Base-by-base conservation (phyloP, 2,113 vertebrate species). In the Urocolius indicus region DNA sequence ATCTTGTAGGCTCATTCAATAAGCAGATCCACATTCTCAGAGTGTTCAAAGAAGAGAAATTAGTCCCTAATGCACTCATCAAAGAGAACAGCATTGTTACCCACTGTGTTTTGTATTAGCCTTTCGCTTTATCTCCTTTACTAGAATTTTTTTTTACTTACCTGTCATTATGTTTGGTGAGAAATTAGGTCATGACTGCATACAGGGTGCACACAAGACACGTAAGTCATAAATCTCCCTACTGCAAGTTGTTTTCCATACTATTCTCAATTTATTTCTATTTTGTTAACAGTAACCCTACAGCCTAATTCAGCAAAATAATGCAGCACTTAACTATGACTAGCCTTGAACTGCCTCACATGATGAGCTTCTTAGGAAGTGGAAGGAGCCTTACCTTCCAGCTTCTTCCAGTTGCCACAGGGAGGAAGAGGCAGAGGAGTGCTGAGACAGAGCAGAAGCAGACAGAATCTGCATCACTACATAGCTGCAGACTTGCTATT, bases 191-290 rank as follows among this genome's bases (percentile, higher is more conserved):
- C 49, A 24, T 82, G 74, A n/a, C 46, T 45, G 51, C 43, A 87
- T 80, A 90, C 76, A 68, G n/a, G 36, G 45, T 63, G 30, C 45
- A 32, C 51, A 57, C 30, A 85, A 84, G 85, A 63, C 54, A 49
- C 57, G 23, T 45, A 74, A 92, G 61, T 67, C 49, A 83, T 77
- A 94, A 92, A 76, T 51, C 58, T 59, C 41, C 55, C 49, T 82
- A n/a, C 38, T 87, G 30, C 73, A 89, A 94, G 49, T 24, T 8
- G 2, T 34, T 90, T 81, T 79, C 87, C 41, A 52, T 74, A 62
- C 67, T 65, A 27, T 72, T 97, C 91, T 93, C 81, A 20, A 38
- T 95, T 94, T 93, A 90, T 87, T 90, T 93, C 84, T 76, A 29
- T 79, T 86, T 90, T 83, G 36, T 80, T 77, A 67, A 90, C 65